Percentiles rank a stretch among this genome's conserved stretches.
phyloP scores from a whole-genome alignment of 2,797 vertebrate species.

The Propithecus deckenii region DNA sequence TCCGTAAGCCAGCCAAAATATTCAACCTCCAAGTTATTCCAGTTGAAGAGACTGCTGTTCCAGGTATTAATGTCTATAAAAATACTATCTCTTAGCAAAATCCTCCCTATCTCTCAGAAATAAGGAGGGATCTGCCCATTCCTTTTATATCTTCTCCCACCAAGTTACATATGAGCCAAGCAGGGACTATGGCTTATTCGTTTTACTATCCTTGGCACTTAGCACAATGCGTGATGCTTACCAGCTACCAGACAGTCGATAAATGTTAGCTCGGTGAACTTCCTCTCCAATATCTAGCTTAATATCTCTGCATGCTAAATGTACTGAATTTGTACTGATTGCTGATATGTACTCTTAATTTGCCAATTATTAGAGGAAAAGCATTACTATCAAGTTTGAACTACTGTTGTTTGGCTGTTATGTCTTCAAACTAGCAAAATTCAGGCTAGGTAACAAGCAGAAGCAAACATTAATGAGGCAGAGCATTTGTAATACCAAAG shows the following conservation, averaged over 20 bases:
- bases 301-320: neutral
- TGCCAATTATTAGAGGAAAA: conserved; percentile 6
- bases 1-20: neutral
- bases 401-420: neutral
- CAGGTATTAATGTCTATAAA: neutral
- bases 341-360: neutral
- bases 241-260: neutral
- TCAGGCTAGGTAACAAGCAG: neutral
- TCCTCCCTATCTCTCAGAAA: neutral
- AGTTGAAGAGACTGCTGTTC: neutral
- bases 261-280: neutral
- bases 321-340: neutral
- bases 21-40: neutral
- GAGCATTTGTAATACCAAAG: neutral
- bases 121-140: neutral
- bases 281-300: neutral
- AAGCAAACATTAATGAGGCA: neutral
- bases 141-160: neutral
- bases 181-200: neutral
- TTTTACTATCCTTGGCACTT: neutral
- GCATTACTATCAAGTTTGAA: neutral
- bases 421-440: conserved; percentile 19
- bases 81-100: neutral
- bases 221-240: neutral
- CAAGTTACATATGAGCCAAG: neutral